These are phyloP conservation scores for Callithrix jacchus DNA, from an alignment of 2,113 vertebrate species.

Conservation along the genomic window DNA sequence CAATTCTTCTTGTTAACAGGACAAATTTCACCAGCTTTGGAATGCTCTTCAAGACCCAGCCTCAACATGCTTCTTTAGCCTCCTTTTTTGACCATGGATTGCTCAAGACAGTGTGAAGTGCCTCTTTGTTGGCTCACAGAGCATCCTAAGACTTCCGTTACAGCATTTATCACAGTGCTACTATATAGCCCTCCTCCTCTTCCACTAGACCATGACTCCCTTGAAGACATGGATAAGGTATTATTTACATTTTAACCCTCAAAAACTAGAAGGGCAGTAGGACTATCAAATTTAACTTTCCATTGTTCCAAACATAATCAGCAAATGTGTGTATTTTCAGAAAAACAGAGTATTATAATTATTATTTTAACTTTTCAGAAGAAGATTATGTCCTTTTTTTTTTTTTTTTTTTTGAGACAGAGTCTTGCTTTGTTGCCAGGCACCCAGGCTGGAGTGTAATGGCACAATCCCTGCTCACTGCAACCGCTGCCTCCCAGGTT, in stretches of 20 bases:
- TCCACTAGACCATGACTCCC: neutral
- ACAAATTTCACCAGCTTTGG: neutral
- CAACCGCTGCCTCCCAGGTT: too few relatives aligned
- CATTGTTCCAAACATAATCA: neutral
- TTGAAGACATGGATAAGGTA: neutral
- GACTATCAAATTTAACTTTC: neutral
- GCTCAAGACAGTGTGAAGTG: neutral
- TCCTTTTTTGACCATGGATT: neutral
- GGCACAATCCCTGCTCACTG: too few relatives aligned
- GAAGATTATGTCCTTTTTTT: too few relatives aligned
- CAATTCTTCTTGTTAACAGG: neutral
- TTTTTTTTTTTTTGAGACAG: too few relatives aligned
- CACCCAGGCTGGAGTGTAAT: too few relatives aligned
- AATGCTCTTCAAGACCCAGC: neutral
- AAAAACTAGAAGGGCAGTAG: neutral
- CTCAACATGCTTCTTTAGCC: neutral
- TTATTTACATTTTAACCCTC: neutral
- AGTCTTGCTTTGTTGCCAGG: too few relatives aligned
- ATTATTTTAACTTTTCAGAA: neutral
- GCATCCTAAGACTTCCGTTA: neutral
- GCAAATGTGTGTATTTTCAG: neutral
- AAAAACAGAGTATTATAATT: neutral
- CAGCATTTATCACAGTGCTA: neutral
- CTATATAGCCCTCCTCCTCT: neutral
- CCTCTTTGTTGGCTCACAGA: fast-evolving